Percentiles rank a stretch among this genome's conserved stretches.
Conservation (phyloP, 2,888 invertebrate species). For the Gordius sp. region DNA sequence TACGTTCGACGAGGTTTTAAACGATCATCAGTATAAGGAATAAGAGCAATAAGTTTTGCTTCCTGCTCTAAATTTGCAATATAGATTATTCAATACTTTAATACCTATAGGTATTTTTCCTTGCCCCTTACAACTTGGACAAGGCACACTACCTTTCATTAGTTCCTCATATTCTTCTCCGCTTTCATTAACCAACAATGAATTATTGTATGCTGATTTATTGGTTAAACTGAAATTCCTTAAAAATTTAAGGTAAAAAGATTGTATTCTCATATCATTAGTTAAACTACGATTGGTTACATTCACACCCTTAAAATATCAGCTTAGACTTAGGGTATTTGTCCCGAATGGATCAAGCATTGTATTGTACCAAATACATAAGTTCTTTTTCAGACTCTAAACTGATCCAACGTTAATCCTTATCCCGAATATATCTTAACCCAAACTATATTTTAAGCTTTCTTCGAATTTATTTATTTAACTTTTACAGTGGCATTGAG, state of each 20-base stretch:
- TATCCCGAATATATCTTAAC: too few species aligned
- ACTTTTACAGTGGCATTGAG: too few species aligned
- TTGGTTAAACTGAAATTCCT: background rate
- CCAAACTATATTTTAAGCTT: too few species aligned
- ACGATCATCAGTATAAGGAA: slow-evolving; percentile 25
- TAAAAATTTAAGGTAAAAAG: background rate
- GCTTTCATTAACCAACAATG: slow-evolving; percentile 3
- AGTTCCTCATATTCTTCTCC: slow-evolving; percentile 26
- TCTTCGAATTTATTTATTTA: too few species aligned
- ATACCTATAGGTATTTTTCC: slow-evolving; percentile 29
- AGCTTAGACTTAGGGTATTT: too few species aligned
- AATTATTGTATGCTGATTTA: background rate
- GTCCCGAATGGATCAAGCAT: too few species aligned
- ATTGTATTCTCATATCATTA: background rate
- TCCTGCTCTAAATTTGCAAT: slow-evolving; percentile 23
- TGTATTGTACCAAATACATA: too few species aligned
- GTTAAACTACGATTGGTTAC: too few species aligned
- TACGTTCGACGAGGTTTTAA: slow-evolving; percentile 25
- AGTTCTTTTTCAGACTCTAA: too few species aligned
- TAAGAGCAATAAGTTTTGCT: slow-evolving; percentile 25
- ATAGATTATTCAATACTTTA: background rate
- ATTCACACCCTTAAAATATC: too few species aligned
- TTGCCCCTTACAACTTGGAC: slow-evolving; percentile 29
- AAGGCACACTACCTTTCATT: slow-evolving; percentile 28
- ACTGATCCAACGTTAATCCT: too few species aligned